Evolutionary conservation across 1,140 invertebrate genomes (phyloP), one percentile per base, ranked within the genome.

Genomic region (Mactra quadrangularis): DNA sequence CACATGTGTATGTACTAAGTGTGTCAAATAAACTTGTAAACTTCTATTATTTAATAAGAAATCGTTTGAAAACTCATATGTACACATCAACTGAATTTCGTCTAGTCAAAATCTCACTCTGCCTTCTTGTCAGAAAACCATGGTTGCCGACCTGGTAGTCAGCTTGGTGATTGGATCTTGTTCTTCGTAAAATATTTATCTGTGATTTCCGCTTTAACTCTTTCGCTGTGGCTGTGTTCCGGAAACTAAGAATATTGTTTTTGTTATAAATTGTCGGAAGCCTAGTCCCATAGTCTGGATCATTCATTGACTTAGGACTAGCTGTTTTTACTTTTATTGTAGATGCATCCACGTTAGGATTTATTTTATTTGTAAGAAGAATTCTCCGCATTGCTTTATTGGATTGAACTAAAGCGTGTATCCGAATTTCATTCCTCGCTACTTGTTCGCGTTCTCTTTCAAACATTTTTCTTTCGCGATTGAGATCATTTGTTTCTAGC

Each of bases 341-440:
- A n/a, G 76, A 35, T 3, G 60, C 60, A 27, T 78, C 76, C 15
- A 31, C 38, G 22, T 55, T 71, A 27, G 77, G 77, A 60, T 81
- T 71, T 55, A 81, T 81, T 38, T 57, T 70, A 38, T 81, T 59
- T 33, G 70, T 55, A 27, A 81, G n/a, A 27, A 81, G 55, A 25
- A 71, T 13, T n/a, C 13, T 11, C 9, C 77, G 64, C 53, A 81
- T 29, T n/a, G 70, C 77, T 60, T 71, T 81, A 41, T 81, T 81
- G 0, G 77, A 55, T 59, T 81, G 47, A 22, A 62, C 31, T 41
- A 81, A 52, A 17, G 29, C 25, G 15, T 41, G 45, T 38, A 71
- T 71, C 9, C 33, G 45, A 22, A 59, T 60, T 57, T 81, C 77
- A 47, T 68, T 59, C 33, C 47, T 50, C n/a, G 45, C 77, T 29